Evolutionary conservation across 2,888 invertebrate species (phyloP), one percentile per base, ranked within the genome.

Genomic region (Drosophila tripunctata): DNA sequence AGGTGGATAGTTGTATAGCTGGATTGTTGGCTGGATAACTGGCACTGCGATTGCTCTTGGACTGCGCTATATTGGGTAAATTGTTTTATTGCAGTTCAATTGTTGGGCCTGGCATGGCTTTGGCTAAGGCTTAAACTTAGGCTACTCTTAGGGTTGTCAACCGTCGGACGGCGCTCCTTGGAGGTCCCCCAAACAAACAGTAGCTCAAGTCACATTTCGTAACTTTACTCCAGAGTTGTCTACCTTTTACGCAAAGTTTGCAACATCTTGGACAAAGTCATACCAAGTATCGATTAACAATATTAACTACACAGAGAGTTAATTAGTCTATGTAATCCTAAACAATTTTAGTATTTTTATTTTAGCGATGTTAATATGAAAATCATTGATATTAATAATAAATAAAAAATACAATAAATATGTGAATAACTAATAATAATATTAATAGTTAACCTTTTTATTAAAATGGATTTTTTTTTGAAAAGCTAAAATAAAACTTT

Each of bases 1-100:
- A 33, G 56, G 10, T 60, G 38, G 21, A 33, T 51, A 36, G 47
- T 15, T 31, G 64, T 22, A 35, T 50, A 51, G 41, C 21, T 35
- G 35, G 38, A 27, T 60, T 35, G 51, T 19, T 60, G 27, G 31
- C 24, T 30, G 41, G 21, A 21, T 31, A 36, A 22, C 43, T 70
- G 68, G 45, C 60, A 71, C 76, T 76, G 78, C 77, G 88, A 88
- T 87, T 84, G 88, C 88, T 88, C 69, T 74, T 64, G 65, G 62
- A 33, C 87, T 87, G 76, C 87, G 87, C 83, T 83, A 83, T 83
- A 88, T 83, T 88, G 87, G 83, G 90, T 90, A 90, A 90, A 89
- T 89, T 89, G 90, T 90, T 89, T 89, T 89, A 89, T 89, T 89
- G 90, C 90, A 88, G 90, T 89, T 89, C 83, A 83, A 83, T 83